Percentiles rank a stretch among this genome's conserved stretches.
phyloP scores from a whole-genome alignment of 2,797 vertebrate species.

The Typhlichthys subterraneus region DNA sequence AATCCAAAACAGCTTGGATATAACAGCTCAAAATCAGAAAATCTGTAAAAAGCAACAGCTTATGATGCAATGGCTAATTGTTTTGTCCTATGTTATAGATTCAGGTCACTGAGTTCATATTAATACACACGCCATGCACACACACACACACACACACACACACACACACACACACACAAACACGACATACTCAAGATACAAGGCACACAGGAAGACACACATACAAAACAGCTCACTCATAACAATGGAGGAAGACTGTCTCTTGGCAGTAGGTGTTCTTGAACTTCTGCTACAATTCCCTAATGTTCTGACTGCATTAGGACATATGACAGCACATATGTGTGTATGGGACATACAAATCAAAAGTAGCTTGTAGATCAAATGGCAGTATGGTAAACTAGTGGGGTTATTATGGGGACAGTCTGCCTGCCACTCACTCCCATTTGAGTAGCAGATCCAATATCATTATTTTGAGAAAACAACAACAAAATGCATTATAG shows the following conservation, averaged over 20 bases:
- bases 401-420: background rate
- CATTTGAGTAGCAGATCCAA: slow-evolving; percentile 3
- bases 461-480: slow-evolving; percentile 2
- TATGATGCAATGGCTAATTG: slow-evolving; percentile 38
- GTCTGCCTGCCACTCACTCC: background rate
- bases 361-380: background rate
- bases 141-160: slow-evolving; percentile 22
- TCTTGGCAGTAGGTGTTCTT: background rate
- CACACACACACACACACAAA: slow-evolving; percentile 2
- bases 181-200: background rate
- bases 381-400: slow-evolving; percentile 5
- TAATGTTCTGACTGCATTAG: slow-evolving; percentile 3
- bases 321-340: slow-evolving; percentile 13
- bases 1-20: slow-evolving; percentile 13
- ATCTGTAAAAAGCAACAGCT: slow-evolving; percentile 28
- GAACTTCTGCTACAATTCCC: background rate
- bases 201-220: background rate
- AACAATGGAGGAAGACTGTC: slow-evolving; percentile 19
- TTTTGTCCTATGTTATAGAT: slow-evolving; percentile 46
- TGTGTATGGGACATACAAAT: slow-evolving; percentile 7
- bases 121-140: slow-evolving; percentile 13
- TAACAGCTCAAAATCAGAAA: slow-evolving; percentile 30
- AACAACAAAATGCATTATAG: slow-evolving; percentile 5
- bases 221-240: background rate
- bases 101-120: slow-evolving; percentile 56